Base-by-base conservation (phyloP, 2,113 vertebrate genomes). In the Leucoraja erinaceus region DNA sequence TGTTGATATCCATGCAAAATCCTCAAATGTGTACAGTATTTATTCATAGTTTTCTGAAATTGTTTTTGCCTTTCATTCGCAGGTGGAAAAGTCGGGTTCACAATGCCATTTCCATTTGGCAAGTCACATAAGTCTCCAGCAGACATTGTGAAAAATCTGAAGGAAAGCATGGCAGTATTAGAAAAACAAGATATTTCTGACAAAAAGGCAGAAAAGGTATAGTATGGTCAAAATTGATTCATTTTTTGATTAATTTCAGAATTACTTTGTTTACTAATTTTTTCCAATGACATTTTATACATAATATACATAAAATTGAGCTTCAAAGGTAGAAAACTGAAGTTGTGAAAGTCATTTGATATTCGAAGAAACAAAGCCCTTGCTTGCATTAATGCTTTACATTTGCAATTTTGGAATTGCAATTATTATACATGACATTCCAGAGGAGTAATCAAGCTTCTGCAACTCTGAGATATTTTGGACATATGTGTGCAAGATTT, bases 121-220 rank as follows among this genome's bases (percentile, higher is more conserved):
- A 99, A 99, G 96, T 99, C 98, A 93, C 98, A 99, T 96, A 99
- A 99, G 96, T 98, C 98, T 94, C 98, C 98, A 31, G 98, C 97
- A 94, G 98, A 99, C 96, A 99, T 99, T 93, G 98, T 99, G 96
- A 98, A 98, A 96, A 98, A 98, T 95, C 95, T 99, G 93, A 99
- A 99, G 96, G 98, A 99, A 94, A 98, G 97, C 95, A 98, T 99
- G 98, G 97, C 97, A 0, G 97, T 99, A 94, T 96, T 99, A 81
- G 98, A 99, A 95, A 98, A 98, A 94, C 97, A 98, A 93, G 98
- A 98, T 95, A 98, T 98, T 94, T 98, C 98, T 8, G 98, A 99
- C 96, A 99, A 98, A 94, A 99, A 98, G 93, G 98, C 97, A 88
- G 98, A 98, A 95, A 98, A 98, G 97, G 98, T 99, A 96, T n/a